A percentile compares a stretch with the other conserved stretches of the same genome.
phyloP scores from a whole-genome alignment of 2,113 vertebrate genomes.

The Ictidomys tridecemlineatus region DNA sequence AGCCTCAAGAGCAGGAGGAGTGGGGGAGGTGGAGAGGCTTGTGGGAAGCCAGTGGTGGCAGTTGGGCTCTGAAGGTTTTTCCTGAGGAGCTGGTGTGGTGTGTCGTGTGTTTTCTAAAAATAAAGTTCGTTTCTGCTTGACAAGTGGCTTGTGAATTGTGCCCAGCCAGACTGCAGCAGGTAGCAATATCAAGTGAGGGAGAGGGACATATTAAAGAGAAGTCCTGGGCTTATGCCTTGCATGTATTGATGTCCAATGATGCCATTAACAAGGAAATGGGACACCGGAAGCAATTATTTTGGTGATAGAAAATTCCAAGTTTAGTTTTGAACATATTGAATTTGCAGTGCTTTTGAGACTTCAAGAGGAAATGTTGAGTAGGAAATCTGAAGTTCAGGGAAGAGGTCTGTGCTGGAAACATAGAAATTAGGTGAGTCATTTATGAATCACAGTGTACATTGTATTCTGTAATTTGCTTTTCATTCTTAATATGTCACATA shows the following conservation, averaged over 20 bases:
- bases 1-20: no score
- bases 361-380: constrained; percentile 21
- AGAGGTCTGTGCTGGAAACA: not conserved
- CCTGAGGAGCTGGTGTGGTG: no score
- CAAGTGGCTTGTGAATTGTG: no score
- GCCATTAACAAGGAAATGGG: not conserved
- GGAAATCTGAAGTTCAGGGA: constrained; percentile 25
- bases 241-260: not conserved
- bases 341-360: constrained; percentile 47
- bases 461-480: constrained; percentile 36
- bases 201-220: not conserved
- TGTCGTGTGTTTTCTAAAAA: no score
- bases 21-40: no score
- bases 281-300: constrained; percentile 23
- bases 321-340: constrained; percentile 1
- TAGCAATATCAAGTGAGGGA: not conserved
- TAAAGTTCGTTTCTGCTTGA: no score
- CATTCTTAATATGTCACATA: not conserved
- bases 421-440: constrained; percentile 58
- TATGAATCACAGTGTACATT: not conserved
- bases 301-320: not conserved
- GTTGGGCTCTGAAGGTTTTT: no score
- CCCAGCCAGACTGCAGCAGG: no score
- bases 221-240: not conserved
- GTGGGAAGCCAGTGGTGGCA: no score